Base-by-base conservation (phyloP, 2,113 vertebrate species). In the Charadrius vociferus region DNA sequence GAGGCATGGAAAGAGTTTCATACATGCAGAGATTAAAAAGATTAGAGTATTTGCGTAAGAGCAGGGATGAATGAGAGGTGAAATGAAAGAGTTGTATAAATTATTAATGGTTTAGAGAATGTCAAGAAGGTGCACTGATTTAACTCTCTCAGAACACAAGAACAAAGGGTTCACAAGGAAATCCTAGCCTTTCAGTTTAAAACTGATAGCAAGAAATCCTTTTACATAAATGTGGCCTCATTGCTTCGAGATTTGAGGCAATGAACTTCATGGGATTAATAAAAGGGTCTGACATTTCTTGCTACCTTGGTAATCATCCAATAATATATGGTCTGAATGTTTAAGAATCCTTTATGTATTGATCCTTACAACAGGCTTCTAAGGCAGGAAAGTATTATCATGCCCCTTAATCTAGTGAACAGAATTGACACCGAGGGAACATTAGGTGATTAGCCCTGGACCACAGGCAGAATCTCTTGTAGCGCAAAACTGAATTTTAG, bases 11-110 rank as follows among this genome's bases (percentile, higher is more conserved):
- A 90, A 93, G 71, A 73, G 55, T 88, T 96, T 55, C 79, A 58
- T 90, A 90, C 55, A 47, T 49, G 53, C 41, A 47, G 70, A 91
- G 87, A 88, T 95, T 94, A 74, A 91, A 96, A 92, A 81, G 84
- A 93, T 95, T 87, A 90, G 56, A 34, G 50, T 91, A 88, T 94
- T 96, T 97, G 90, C 11, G 45, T 86, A 95, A 95, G 10, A 93
- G 39, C 55, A 65, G 87, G 58, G 59, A 83, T 94, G 59, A 97
- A 56, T 83, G 71, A 92, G 67, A 91, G 89, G 68, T 95, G 93
- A 95, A 94, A 97, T 95, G 86, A 93, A 89, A 92, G 93, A 90
- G 22, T 24, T 68, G 50, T 85, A 70, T 97, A 77, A 92, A 96
- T 97, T 93, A 93, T 97, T 85, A 95, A 96, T 88, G 65, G 39